Conservation (phyloP, 2,797 vertebrate species). For the Characodon lateralis region DNA sequence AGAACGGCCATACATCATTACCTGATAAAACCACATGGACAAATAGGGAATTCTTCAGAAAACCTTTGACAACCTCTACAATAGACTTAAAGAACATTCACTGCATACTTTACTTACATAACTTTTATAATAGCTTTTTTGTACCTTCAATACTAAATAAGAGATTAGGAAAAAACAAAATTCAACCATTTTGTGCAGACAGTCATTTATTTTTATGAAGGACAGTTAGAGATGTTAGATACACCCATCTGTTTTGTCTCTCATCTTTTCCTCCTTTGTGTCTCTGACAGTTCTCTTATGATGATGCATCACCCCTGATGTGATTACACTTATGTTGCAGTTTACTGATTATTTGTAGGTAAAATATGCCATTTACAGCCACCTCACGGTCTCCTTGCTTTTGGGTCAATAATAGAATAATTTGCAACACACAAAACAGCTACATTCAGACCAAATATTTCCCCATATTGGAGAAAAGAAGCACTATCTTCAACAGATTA, state of each 20-base stretch:
- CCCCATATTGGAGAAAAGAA: background rate
- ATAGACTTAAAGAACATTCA: background rate
- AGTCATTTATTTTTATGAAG: constrained; percentile 2
- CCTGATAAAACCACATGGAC: no score
- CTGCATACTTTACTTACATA: background rate
- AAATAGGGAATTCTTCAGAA: background rate
- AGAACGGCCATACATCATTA: no score
- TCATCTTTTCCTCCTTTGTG: background rate
- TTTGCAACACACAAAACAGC: background rate
- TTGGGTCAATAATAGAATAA: no score
- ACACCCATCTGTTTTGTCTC: background rate
- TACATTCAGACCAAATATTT: background rate
- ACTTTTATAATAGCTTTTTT: background rate
- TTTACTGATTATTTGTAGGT: background rate
- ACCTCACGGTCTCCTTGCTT: background rate
- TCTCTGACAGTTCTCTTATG: constrained; percentile 6
- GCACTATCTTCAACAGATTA: background rate
- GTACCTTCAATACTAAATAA: background rate
- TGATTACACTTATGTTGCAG: background rate
- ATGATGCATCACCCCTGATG: constrained; percentile 8
- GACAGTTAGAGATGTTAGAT: background rate
- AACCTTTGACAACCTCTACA: background rate
- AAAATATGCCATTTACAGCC: background rate
- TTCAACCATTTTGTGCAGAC: background rate
- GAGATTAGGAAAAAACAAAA: background rate